Conservation (phyloP, 1,140 invertebrate genomes). For the Centruroides sculpturatus region DNA sequence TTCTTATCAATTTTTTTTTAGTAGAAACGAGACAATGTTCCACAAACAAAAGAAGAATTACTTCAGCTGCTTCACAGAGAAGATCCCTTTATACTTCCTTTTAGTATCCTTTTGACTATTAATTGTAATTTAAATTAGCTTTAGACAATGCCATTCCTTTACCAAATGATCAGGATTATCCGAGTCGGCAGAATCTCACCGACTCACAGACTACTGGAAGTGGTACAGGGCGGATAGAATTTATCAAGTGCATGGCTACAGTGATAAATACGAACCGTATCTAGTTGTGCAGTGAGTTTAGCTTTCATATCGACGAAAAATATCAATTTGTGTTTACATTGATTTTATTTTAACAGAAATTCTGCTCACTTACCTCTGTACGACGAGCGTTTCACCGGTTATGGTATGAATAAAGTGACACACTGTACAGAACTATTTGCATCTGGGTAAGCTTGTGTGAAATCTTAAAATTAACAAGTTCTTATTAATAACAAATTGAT, state of each 20-base stretch:
- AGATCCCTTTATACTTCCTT: conserved; percentile 20
- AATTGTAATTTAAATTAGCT: neutral
- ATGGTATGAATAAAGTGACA: conserved; percentile 26
- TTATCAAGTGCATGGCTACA: conserved; percentile 17
- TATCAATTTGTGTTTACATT: neutral
- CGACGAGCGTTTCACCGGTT: conserved; percentile 21
- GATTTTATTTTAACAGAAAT: conserved; percentile 15
- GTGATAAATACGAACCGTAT: conserved; percentile 24
- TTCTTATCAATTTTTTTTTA: neutral
- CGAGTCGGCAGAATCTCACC: conserved; percentile 22
- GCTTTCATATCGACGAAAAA: neutral
- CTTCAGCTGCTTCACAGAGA: conserved; percentile 22
- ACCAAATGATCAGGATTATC: conserved; percentile 7
- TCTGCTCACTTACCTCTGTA: conserved; percentile 14
- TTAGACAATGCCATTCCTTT: neutral
- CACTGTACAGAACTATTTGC: conserved; percentile 23
- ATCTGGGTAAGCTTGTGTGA: conserved; percentile 11
- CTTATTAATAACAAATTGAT: no score
- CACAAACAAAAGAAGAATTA: conserved; percentile 22
- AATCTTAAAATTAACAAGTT: no score
- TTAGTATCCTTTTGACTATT: conserved; percentile 16
- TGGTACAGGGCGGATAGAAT: conserved; percentile 21
- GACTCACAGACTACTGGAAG: conserved; percentile 23
- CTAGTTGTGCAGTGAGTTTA: conserved; percentile 18
- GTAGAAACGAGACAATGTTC: conserved; percentile 18